phyloP scores from a whole-genome alignment of 1,140 invertebrate genomes.

The Drosophila trapezifrons region DNA sequence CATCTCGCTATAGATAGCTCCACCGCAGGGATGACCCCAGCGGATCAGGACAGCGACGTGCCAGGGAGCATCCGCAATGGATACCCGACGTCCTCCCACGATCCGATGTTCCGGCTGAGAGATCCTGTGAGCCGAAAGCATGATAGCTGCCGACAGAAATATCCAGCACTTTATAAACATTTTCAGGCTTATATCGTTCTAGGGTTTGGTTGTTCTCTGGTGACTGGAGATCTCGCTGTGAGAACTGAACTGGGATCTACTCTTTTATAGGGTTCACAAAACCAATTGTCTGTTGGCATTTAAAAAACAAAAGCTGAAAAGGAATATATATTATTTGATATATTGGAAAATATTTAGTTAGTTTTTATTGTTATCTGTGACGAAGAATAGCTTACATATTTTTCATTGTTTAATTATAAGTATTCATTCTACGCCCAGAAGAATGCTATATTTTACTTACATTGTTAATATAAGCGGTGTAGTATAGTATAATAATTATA shows the following conservation, averaged over 20 bases:
- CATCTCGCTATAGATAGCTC: not conserved
- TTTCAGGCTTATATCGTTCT: not conserved
- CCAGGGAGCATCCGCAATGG: not conserved
- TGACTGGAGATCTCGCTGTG: not conserved
- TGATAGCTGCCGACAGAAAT: not conserved
- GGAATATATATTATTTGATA: too few relatives aligned
- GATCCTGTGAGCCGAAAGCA: not conserved
- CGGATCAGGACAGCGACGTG: not conserved
- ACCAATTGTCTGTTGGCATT: too few relatives aligned
- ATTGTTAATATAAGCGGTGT: too few relatives aligned
- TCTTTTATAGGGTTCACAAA: not conserved
- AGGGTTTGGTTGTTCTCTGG: not conserved
- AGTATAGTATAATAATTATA: too few relatives aligned
- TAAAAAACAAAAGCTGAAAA: too few relatives aligned
- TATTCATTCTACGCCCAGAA: too few relatives aligned
- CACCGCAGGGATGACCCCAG: not conserved
- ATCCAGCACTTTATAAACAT: slow-evolving; percentile 1
- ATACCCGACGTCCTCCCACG: not conserved
- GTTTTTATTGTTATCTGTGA: not conserved
- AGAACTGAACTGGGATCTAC: not conserved
- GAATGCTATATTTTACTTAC: too few relatives aligned
- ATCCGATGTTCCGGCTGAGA: not conserved
- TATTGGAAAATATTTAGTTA: too few relatives aligned
- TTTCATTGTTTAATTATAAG: too few relatives aligned
- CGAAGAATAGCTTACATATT: not conserved